phyloP scores from a whole-genome alignment of 2,113 vertebrate species.

The Elephantulus edwardii region DNA sequence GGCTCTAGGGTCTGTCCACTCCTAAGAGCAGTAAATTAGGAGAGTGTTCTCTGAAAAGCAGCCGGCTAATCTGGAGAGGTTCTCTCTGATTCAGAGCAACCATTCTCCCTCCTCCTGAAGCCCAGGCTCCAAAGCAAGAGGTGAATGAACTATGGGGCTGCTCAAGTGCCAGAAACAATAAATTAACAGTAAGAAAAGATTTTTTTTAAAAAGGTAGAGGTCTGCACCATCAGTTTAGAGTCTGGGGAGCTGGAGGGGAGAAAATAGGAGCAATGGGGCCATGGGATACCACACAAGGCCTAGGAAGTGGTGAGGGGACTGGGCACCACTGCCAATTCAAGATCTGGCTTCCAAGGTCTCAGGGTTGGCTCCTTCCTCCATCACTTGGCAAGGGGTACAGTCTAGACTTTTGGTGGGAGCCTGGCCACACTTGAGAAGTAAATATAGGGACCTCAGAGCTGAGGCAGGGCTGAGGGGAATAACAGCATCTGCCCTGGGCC shows the following conservation, averaged over 20 bases:
- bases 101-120: slow-evolving; percentile 18
- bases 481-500: slow-evolving; percentile 35
- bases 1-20: background rate
- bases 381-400: slow-evolving; percentile 13
- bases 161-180: slow-evolving; percentile 70
- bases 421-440: slow-evolving; percentile 52
- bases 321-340: background rate
- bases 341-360: background rate
- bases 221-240: slow-evolving; percentile 66
- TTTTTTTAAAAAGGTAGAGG: slow-evolving; percentile 60
- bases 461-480: slow-evolving; percentile 15
- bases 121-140: slow-evolving; percentile 12
- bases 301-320: background rate
- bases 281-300: background rate
- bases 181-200: slow-evolving; percentile 72
- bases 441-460: slow-evolving; percentile 56
- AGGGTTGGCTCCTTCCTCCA: slow-evolving; percentile 1
- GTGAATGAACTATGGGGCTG: slow-evolving; percentile 8
- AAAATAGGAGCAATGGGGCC: slow-evolving; percentile 10
- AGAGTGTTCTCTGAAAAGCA: slow-evolving; percentile 15
- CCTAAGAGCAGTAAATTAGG: background rate
- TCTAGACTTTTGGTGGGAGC: slow-evolving; percentile 39
- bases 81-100: slow-evolving; percentile 5
- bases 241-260: slow-evolving; percentile 31
- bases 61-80: background rate